Evolutionary conservation across 2,797 vertebrate species (phyloP), one percentile per base, ranked within the genome.

Genomic region (Liasis olivaceus): DNA sequence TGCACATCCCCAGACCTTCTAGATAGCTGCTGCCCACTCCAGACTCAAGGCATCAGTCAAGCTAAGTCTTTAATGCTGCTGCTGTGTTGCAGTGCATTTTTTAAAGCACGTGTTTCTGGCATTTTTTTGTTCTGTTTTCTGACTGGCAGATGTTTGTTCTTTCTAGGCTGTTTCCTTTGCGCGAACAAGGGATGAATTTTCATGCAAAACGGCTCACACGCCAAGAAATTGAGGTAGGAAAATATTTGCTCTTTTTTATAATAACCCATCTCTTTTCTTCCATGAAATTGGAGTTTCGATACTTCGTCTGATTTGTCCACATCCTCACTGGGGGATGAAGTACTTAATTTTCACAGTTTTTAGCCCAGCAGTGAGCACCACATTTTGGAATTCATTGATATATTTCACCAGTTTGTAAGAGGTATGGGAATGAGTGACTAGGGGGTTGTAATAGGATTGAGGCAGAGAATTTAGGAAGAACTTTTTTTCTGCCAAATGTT

Each of bases 101-200:
- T 20, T 72, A 72, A 36, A 36, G 15, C 1, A 0, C 17, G 15
- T 20, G 31, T 72, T 36, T 42, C 69, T 31, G 66, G 15, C 31
- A 15, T 36, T 36, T 72, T 69, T 31, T 72, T 3, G 2, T 42
- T 3, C 2, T 42, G 36, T 36, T 72, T 72, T 72, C 72, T 81
- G 31, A 20, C 1, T 64, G 42, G 42, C 84, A 63, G 17, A 6
- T 58, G 2, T 89, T 90, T 54, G 4, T 28, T 69, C 91, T 63
- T 95, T 90, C 0, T 89, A 99, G 99, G 99, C 95, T 99, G 17
- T 99, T 99, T 97, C 99, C 99, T 87, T 97, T 99, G 91, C 98
- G 99, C 92, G 99, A 99, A 93, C 98, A 96, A 0, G 99, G 99
- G n/a, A 99, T 99, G 96, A 99, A 99, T 97, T 98, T 98, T 96